A percentile compares a stretch with the other conserved stretches of the same genome.
These are phyloP conservation scores for Polypedilum vanderplanki DNA, from an alignment of 1,140 invertebrate species.

Conservation along the genomic window DNA sequence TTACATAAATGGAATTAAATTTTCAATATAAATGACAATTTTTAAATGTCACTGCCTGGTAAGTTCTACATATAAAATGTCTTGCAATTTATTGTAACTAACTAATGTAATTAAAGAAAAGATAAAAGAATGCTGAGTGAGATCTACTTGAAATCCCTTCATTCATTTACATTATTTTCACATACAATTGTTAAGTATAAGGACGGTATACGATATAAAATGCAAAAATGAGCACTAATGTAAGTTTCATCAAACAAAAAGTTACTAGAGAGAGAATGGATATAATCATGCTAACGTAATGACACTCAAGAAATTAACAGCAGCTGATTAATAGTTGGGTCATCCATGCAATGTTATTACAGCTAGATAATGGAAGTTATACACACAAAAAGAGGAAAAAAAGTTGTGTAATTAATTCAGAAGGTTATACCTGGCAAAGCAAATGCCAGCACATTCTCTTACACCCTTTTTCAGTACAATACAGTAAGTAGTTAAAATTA, in stretches of 20 bases:
- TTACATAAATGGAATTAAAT: no score
- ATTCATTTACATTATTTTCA: no score
- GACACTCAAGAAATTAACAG: slow-evolving; percentile 2
- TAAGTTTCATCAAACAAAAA: not conserved
- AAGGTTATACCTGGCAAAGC: not conserved
- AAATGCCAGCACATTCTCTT: not conserved
- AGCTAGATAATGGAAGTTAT: not conserved
- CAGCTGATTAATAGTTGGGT: slow-evolving; percentile 6
- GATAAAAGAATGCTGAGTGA: no score
- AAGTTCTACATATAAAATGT: no score
- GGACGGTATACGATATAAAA: no score
- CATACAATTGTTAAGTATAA: no score
- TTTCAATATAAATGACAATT: no score
- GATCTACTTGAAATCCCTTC: no score
- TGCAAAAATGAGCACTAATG: not conserved
- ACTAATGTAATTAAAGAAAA: no score
- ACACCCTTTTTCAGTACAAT: not conserved
- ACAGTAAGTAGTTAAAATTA: slow-evolving; percentile 2
- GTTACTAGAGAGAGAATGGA: not conserved
- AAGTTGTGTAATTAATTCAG: slow-evolving; percentile 6
- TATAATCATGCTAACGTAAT: slow-evolving; percentile 12
- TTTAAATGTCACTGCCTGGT: no score
- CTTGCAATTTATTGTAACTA: no score
- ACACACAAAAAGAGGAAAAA: not conserved
- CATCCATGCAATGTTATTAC: not conserved